phyloP scores from a whole-genome alignment of 92 coral and sea anemone genomes.

The Ricordea florida region DNA sequence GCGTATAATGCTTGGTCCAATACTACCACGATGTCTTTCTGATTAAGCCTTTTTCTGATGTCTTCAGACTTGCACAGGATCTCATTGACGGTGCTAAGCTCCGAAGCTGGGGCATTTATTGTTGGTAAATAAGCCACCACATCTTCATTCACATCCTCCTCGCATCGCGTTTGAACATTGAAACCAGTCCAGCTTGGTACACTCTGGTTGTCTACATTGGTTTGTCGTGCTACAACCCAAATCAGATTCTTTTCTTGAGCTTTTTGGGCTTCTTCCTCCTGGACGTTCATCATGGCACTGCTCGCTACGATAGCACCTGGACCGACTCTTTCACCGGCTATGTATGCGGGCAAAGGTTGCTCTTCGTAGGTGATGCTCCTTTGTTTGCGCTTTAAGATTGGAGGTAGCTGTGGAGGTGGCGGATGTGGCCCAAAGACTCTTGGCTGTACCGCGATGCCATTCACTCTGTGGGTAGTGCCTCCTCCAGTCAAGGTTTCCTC shows the following conservation, averaged over 20 bases:
- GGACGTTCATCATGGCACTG: neutral
- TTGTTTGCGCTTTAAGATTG: neutral
- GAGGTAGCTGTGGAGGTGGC: neutral
- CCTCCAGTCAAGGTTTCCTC: conserved; percentile 47
- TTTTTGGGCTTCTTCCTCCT: neutral
- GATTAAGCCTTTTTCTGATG: conserved; percentile 22
- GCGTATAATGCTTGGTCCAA: conserved; percentile 55
- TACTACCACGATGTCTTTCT: neutral
- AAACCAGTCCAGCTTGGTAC: conserved; percentile 37
- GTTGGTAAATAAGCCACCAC: conserved; percentile 48
- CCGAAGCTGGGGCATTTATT: conserved; percentile 55
- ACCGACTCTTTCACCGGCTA: conserved; percentile 12
- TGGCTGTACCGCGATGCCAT: conserved; percentile 47
- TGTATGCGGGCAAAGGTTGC: neutral
- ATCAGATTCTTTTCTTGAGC: neutral
- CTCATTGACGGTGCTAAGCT: conserved; percentile 36
- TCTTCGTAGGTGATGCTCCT: conserved; percentile 17
- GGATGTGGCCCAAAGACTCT: neutral
- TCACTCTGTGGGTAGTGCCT: conserved; percentile 56
- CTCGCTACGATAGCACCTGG: conserved; percentile 2
- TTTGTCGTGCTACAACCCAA: conserved; percentile 30
- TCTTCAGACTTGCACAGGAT: conserved; percentile 16
- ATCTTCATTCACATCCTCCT: conserved; percentile 12
- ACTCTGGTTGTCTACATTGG: neutral
- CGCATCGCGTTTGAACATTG: neutral